phyloP scores from a whole-genome alignment of 2,797 vertebrate species.

The Euthynnus affinis region DNA sequence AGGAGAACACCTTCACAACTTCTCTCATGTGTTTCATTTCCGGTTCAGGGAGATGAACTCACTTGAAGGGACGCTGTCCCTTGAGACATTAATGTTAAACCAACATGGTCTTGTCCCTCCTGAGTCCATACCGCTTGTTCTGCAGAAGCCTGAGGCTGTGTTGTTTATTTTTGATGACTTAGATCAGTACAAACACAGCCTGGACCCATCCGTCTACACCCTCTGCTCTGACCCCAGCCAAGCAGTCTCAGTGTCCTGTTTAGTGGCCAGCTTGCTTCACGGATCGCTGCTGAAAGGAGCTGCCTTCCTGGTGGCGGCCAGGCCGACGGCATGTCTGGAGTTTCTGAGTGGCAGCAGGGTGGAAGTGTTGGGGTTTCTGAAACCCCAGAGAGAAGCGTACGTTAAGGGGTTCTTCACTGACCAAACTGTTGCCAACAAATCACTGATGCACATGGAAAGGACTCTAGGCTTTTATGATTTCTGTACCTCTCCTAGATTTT shows the following conservation, averaged over 20 bases:
- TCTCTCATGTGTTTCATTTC: constrained; percentile 79
- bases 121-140: constrained; percentile 36
- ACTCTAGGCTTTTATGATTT: constrained; percentile 80
- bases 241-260: constrained; percentile 41
- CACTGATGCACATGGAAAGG: constrained; percentile 73
- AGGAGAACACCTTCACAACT: constrained; percentile 72
- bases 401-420: constrained; percentile 76
- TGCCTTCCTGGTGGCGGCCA: constrained; percentile 76
- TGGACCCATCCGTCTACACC: constrained; percentile 52
- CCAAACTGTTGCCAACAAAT: constrained; percentile 46
- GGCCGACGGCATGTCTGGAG: constrained; percentile 25
- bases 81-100: constrained; percentile 72
- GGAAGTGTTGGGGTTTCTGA: constrained; percentile 81
- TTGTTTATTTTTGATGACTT: constrained; percentile 86
- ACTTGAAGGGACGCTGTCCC: constrained; percentile 47
- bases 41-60: constrained; percentile 64
- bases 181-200: constrained; percentile 64
- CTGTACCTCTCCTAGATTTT: constrained; percentile 81
- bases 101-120: constrained; percentile 47
- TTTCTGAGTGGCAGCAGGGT: constrained; percentile 54
- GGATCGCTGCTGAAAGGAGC: constrained; percentile 81
- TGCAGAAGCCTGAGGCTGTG: constrained; percentile 71
- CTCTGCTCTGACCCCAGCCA: constrained; percentile 64
- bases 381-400: constrained; percentile 77
- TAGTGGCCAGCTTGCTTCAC: constrained; percentile 81